Evolutionary conservation across 2,113 vertebrate species (phyloP), one percentile per base, ranked within the genome.

Genomic region (Tyrannus savana): DNA sequence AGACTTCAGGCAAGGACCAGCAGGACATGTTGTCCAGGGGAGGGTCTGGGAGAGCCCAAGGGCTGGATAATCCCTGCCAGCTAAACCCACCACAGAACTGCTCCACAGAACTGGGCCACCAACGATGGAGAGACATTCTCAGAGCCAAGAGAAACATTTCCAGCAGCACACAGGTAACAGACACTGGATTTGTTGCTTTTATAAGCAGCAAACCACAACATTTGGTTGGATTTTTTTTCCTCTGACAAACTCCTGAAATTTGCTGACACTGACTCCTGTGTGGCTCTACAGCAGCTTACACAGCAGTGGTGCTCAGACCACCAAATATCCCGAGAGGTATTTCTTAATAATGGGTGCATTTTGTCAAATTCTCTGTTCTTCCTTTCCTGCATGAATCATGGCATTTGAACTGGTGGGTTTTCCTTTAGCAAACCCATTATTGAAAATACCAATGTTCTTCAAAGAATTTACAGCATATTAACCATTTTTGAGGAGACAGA

Each of bases 11-110:
- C 17, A 17, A 24, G 33, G 47, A n/a, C 22, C 2, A 2, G 49
- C 5, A 4, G n/a, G 53, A 82, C 7, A 4, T 0, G 0, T 19
- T 1, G 0, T 3, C 37, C 5, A 10, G n/a, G 33, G 10, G 33
- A 91, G 8, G 23, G 27, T 2, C 39, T 30, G 44, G 52, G 33
- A 66, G 49, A 55, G 46, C 1, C 0, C 0, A 0, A 14, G 9
- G 4, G 23, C 28, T 41, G 6, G 2, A 12, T 5, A 21, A 59
- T 19, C 39, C 64, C 5, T 0, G 3, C 16, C 0, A 6, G 23
- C 39, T 17, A 56, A 66, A 18, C 42, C 16, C 49, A 59, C 7
- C 0, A 0, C 60, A 90, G 9, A 52, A 50, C 25, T 14, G 31
- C 46, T 28, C 42, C 35, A 14, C 44, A 60, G 27, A 41, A 55